A percentile compares a stretch with the other conserved stretches of the same genome.
Conservation (phyloP, 1,140 invertebrate species). For the Leptinotarsa undecemlineata region DNA sequence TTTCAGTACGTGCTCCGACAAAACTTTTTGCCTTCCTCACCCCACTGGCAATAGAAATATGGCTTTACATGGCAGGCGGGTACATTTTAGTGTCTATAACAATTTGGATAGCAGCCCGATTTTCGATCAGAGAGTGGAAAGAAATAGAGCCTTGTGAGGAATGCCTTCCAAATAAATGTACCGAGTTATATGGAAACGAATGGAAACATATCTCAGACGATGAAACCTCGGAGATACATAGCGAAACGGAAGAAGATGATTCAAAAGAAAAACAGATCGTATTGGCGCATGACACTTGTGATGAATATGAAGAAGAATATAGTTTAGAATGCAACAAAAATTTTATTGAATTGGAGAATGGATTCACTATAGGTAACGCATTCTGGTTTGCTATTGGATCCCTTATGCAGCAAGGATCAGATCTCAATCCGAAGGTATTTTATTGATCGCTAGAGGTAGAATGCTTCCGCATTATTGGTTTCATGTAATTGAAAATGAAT, state of each 20-base stretch:
- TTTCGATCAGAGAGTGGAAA: constrained; percentile 80
- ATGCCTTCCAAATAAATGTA: constrained; percentile 42
- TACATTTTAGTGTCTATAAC: constrained; percentile 78
- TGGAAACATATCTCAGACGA: constrained; percentile 31
- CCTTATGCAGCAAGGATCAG: constrained; percentile 92
- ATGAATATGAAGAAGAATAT: background rate
- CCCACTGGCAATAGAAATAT: constrained; percentile 81
- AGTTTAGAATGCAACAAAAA: constrained; percentile 23
- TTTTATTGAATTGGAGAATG: constrained; percentile 64
- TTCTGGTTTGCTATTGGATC: constrained; percentile 93
- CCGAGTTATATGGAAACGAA: constrained; percentile 24
- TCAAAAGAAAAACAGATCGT: background rate
- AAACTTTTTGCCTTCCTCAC: constrained; percentile 85
- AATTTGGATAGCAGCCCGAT: constrained; percentile 80
- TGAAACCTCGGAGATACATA: constrained; percentile 42
- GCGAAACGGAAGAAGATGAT: constrained; percentile 30
- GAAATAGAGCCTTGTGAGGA: constrained; percentile 68
- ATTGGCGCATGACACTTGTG: background rate
- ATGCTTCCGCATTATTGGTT: too few species aligned
- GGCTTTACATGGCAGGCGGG: constrained; percentile 75
- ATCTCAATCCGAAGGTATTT: constrained; percentile 80
- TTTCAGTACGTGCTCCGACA: constrained; percentile 62
- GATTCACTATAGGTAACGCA: constrained; percentile 80
- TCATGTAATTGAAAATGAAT: too few species aligned
- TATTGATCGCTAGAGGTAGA: too few species aligned